phyloP scores from a whole-genome alignment of 1,140 invertebrate species.

The Drosophila lini region DNA sequence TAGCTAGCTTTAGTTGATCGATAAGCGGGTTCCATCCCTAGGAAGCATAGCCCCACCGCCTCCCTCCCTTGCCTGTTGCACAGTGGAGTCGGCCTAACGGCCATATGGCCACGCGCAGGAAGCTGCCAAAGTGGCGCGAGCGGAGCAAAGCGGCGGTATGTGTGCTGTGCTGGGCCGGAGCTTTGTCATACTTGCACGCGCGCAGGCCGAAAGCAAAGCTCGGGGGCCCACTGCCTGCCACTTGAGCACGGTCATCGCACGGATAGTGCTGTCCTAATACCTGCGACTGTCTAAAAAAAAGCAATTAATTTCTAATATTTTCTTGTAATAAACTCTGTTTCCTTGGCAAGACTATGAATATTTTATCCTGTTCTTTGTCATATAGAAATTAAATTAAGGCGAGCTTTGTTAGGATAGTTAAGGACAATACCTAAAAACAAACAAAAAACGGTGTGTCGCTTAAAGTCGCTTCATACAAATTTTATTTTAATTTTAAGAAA shows the following conservation, averaged over 20 bases:
- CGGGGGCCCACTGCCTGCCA: slow-evolving; percentile 22
- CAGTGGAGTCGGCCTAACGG: slow-evolving; percentile 27
- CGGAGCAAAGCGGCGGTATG: background rate
- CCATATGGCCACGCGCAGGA: slow-evolving; percentile 59
- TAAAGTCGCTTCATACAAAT: background rate
- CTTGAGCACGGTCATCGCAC: slow-evolving; percentile 50
- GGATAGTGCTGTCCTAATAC: background rate
- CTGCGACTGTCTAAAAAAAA: too few relatives aligned
- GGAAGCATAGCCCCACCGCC: background rate
- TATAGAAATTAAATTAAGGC: too few relatives aligned
- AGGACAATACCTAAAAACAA: too few relatives aligned
- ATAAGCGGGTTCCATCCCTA: slow-evolving; percentile 10
- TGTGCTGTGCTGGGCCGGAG: slow-evolving; percentile 25
- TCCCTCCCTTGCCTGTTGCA: slow-evolving; percentile 39
- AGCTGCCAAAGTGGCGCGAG: slow-evolving; percentile 47
- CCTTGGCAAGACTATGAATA: too few relatives aligned
- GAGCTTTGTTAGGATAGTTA: too few relatives aligned
- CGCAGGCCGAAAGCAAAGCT: slow-evolving; percentile 66
- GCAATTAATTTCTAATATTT: too few relatives aligned
- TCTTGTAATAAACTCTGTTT: too few relatives aligned
- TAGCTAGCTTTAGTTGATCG: slow-evolving; percentile 6
- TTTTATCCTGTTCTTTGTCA: too few relatives aligned
- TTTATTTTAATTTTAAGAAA: background rate
- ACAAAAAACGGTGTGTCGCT: too few relatives aligned
- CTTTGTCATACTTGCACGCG: slow-evolving; percentile 69